Base-by-base conservation (phyloP, 2,113 vertebrate genomes). In the Gasterosteus nipponicus region DNA sequence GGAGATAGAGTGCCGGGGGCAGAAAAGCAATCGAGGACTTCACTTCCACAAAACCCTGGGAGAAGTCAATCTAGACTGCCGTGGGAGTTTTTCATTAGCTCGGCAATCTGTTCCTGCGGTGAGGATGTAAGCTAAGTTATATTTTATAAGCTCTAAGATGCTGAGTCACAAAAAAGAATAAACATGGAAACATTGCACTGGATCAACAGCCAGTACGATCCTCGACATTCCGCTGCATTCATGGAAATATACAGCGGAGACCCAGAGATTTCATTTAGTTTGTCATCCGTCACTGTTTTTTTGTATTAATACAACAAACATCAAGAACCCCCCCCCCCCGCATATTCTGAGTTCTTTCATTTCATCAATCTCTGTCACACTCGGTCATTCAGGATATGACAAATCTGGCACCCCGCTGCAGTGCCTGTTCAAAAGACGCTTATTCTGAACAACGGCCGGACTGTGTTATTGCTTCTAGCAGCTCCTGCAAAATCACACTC, bases 31-130 rank as follows among this genome's bases (percentile, higher is more conserved):
- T 86, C 70, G 90, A 87, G 73, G 77, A 89, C 84, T 78, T 81
- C 67, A 87, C 87, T 89, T 82, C 71, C 61, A 80, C 64, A 87
- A 89, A 89, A 87, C 61, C 77, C 78, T 78, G 60, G 85, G 86
- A 88, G 87, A 87, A 90, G 88, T 92, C 87, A 84, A 92, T 91
- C 84, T 86, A 47, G 60, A 73, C 83, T 86, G 89, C 91, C 29
- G 68, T 82, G 78, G 89, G 89, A 88, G 77, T 86, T 93, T 89
- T 92, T 92, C 87, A 91, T 90, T 90, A 91, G 85, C 72, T 83
- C 63, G 71, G 85, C 89, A 88, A 84, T 86, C 82, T 92, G 84
- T 84, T 88, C 81, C 89, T 87, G 86, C 33, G 44, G 87, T 81
- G 86, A 86, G 86, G 87, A 90, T 91, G 87, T 87, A 89, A 88